Percentiles rank a stretch among this genome's conserved stretches.
Conservation (phyloP, 2,797 vertebrate genomes). For the Pelochelys cantorii region DNA sequence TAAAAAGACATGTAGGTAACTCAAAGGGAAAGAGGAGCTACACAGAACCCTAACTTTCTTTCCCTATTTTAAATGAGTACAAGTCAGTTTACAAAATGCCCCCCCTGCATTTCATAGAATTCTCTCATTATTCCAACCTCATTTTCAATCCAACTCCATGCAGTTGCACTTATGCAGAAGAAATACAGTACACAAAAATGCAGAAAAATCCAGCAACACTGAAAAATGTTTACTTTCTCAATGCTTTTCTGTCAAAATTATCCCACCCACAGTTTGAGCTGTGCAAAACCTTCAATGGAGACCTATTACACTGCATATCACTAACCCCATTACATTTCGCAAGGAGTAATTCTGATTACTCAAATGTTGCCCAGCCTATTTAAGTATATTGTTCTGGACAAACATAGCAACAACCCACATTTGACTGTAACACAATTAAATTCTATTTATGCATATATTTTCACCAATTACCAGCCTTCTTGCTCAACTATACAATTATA, state of each 20-base stretch:
- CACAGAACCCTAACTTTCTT: neutral
- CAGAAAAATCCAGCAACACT: neutral
- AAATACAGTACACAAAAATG: neutral
- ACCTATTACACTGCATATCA: neutral
- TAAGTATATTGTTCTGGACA: neutral
- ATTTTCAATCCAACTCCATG: neutral
- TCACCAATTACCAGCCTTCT: neutral
- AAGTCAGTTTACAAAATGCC: neutral
- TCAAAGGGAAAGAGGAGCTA: neutral
- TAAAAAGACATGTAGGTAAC: slow-evolving; percentile 45
- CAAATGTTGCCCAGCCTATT: neutral
- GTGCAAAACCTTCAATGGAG: neutral
- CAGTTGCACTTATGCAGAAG: neutral
- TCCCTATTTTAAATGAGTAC: neutral
- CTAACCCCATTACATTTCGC: neutral
- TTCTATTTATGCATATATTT: neutral
- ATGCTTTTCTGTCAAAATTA: neutral
- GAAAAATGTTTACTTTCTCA: neutral
- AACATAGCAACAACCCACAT: neutral
- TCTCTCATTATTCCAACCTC: neutral
- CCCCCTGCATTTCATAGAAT: neutral
- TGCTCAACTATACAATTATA: neutral
- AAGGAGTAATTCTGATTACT: neutral
- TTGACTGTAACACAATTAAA: neutral
- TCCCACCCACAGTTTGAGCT: neutral